Conservation (phyloP, 2,113 vertebrate species). For the Rana temporaria region DNA sequence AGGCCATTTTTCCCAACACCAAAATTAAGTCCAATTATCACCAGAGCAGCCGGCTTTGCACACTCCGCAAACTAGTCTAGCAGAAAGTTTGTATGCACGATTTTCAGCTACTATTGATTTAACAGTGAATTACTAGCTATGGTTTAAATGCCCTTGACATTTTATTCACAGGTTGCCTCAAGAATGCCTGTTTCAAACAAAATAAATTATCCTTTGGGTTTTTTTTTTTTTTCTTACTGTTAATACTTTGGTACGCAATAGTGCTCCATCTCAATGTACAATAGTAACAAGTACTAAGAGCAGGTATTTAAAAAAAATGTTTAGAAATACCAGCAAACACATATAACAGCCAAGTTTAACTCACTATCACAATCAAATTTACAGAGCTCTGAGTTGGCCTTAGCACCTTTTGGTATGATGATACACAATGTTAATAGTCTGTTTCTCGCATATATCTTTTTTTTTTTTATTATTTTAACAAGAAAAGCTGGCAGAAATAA, state of each 20-base stretch:
- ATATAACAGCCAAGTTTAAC: conserved; percentile 71
- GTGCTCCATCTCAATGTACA: conserved; percentile 77
- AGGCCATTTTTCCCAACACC: conserved; percentile 67
- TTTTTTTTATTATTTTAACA: conserved; percentile 47
- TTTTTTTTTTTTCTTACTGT: conserved; percentile 50
- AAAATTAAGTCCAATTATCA: conserved; percentile 60
- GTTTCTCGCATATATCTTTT: conserved; percentile 66
- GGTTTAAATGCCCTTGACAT: conserved; percentile 74
- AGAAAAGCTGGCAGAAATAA: conserved; percentile 63
- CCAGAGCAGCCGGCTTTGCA: conserved; percentile 14
- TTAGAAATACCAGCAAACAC: conserved; percentile 70
- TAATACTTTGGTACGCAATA: conserved; percentile 82
- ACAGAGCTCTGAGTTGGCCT: conserved; percentile 70
- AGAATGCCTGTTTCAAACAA: conserved; percentile 66
- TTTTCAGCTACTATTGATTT: conserved; percentile 19
- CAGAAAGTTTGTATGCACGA: conserved; percentile 32
- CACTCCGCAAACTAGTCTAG: conserved; percentile 35
- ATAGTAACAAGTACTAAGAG: conserved; percentile 70
- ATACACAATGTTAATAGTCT: conserved; percentile 64
- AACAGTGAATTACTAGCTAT: conserved; percentile 42
- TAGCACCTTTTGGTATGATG: conserved; percentile 67
- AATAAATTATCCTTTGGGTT: conserved; percentile 74
- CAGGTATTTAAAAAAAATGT: conserved; percentile 62
- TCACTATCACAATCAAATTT: conserved; percentile 69
- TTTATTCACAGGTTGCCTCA: conserved; percentile 68